Conservation (phyloP, 2,797 vertebrate genomes). For the Cynodonichthys magdalenae region DNA sequence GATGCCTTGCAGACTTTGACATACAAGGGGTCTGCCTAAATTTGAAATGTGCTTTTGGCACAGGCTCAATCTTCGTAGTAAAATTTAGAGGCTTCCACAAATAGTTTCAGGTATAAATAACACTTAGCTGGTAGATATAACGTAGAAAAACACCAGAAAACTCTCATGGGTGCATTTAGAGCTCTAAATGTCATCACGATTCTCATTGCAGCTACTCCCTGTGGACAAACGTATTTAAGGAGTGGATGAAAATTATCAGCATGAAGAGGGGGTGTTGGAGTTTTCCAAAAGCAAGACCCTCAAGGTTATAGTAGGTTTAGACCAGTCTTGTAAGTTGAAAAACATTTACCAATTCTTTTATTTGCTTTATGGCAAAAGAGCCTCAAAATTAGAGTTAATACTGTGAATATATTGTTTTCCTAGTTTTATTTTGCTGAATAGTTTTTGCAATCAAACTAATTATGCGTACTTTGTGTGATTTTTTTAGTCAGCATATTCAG, state of each 20-base stretch:
- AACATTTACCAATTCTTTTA: not conserved
- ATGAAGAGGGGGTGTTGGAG: not conserved
- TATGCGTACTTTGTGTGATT: too few species aligned
- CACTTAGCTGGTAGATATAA: slow-evolving; percentile 57
- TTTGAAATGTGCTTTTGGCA: slow-evolving; percentile 57
- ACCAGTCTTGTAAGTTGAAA: not conserved
- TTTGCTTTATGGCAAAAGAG: not conserved
- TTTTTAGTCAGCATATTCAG: too few species aligned
- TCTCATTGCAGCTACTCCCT: slow-evolving; percentile 56
- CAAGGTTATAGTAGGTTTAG: not conserved
- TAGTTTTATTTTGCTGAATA: too few species aligned
- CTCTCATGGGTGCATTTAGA: slow-evolving; percentile 68
- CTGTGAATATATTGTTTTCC: too few species aligned
- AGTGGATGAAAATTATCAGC: slow-evolving; percentile 1
- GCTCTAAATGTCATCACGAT: slow-evolving; percentile 62
- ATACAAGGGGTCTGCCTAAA: slow-evolving; percentile 34
- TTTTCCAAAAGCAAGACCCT: slow-evolving; percentile 4
- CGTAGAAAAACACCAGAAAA: slow-evolving; percentile 64
- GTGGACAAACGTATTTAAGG: slow-evolving; percentile 31
- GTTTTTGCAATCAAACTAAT: too few species aligned
- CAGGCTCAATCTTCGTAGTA: slow-evolving; percentile 51
- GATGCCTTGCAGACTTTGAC: slow-evolving; percentile 32
- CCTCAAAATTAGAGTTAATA: too few species aligned
- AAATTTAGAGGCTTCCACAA: slow-evolving; percentile 37
- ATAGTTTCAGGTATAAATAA: slow-evolving; percentile 31